phyloP scores from a whole-genome alignment of 1,140 invertebrate genomes.

The Papilio dardanus region DNA sequence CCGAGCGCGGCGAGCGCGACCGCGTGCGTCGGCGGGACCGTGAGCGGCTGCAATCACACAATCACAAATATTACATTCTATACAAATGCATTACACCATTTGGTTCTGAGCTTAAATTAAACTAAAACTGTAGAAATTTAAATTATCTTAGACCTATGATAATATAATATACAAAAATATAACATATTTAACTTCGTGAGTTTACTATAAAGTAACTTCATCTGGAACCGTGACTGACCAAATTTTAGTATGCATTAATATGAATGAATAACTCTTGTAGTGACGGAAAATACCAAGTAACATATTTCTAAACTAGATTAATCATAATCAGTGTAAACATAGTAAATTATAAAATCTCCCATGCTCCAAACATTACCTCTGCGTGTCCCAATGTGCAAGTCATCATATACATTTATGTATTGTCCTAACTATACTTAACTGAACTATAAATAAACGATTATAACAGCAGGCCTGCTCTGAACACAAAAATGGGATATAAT shows the following conservation, averaged over 20 bases:
- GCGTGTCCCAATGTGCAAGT: background rate
- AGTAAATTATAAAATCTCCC: conserved; percentile 2
- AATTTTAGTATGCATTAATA: conserved; percentile 5
- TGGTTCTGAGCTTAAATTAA: too few relatives aligned
- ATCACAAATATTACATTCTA: background rate
- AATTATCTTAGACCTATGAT: too few relatives aligned
- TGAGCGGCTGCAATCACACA: conserved; percentile 60
- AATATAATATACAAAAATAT: background rate
- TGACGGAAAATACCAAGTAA: too few relatives aligned
- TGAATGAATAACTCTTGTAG: too few relatives aligned
- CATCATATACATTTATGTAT: background rate
- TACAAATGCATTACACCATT: background rate
- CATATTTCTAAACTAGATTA: too few relatives aligned
- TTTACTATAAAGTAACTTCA: background rate
- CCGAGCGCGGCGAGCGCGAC: conserved; percentile 70
- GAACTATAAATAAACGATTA: conserved; percentile 36
- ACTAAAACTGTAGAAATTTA: too few relatives aligned
- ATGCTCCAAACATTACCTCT: background rate
- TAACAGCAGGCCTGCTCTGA: conserved; percentile 58
- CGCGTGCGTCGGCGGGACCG: conserved; percentile 70
- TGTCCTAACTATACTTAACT: conserved; percentile 26
- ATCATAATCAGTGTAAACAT: background rate
- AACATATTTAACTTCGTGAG: background rate
- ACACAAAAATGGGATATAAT: conserved; percentile 75
- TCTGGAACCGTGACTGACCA: background rate